Conservation (phyloP, 2,888 invertebrate genomes). For the Heliconius hortense region DNA sequence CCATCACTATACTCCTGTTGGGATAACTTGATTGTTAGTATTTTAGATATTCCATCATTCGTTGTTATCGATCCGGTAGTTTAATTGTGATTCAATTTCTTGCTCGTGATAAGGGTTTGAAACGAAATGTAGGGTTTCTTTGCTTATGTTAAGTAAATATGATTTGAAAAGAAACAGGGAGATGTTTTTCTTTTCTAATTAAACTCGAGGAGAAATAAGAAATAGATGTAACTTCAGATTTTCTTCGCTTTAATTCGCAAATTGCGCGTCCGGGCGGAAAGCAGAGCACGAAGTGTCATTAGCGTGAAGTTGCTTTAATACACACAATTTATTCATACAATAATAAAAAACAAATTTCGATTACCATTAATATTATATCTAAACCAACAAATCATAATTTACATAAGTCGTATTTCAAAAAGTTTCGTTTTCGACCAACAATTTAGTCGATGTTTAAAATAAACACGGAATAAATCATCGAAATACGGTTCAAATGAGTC, state of each 20-base stretch:
- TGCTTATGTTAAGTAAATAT: neutral
- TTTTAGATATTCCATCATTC: slow-evolving; percentile 29
- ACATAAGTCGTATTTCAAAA: slow-evolving; percentile 17
- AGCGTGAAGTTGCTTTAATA: neutral
- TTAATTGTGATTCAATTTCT: neutral
- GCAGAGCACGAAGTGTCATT: neutral
- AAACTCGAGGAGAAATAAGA: no score
- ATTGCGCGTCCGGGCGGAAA: neutral
- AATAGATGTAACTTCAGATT: no score
- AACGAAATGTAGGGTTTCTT: neutral
- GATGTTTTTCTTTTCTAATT: no score
- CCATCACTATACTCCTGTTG: slow-evolving; percentile 46
- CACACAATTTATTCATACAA: neutral
- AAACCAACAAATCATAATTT: slow-evolving; percentile 7
- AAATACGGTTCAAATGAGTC: slow-evolving; percentile 61
- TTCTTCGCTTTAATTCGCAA: no score
- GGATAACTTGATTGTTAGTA: slow-evolving; percentile 32
- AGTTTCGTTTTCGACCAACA: slow-evolving; percentile 9
- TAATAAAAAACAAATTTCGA: neutral
- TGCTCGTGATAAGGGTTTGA: neutral
- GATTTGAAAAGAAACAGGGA: no score
- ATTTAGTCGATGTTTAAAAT: slow-evolving; percentile 25
- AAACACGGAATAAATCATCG: slow-evolving; percentile 30
- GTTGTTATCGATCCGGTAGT: slow-evolving; percentile 14
- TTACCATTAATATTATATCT: slow-evolving; percentile 9